Evolutionary conservation across 2,888 invertebrate genomes (phyloP), one percentile per base, ranked within the genome.

Genomic region (Drosophila gaucha): DNA sequence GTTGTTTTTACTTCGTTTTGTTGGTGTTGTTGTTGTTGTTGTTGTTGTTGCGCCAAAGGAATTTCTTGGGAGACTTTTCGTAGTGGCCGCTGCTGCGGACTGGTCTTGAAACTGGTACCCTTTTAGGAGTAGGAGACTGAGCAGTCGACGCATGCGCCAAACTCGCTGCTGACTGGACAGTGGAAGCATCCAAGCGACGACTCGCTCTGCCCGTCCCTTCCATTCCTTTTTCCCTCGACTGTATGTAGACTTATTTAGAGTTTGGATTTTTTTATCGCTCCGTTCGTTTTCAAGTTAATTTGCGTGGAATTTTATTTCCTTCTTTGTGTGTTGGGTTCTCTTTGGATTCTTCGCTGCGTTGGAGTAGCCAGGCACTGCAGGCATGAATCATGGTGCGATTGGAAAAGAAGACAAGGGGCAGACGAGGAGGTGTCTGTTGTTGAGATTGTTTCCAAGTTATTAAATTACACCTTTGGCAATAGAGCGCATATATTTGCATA

Each of bases 71-170:
- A 87, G 76, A 72, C 67, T 82, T 74, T 82, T 67, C 65, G 62
- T 54, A 60, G 80, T 59, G 44, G 77, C 65, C 73, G 63, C 59
- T 70, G 62, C 59, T 70, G 78, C 30, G 60, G 87, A 84, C 87
- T 84, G 85, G 82, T 86, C 85, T 86, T 78, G 78, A 86, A 84
- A 86, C 87, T 80, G 85, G 82, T 86, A 84, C 85, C 87, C 78
- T 86, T 86, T 84, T 67, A 6, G n/a, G 3, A n/a, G 22, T 2
- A 14, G 26, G 26, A 6, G 14, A 10, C 24, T 70, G 86, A 80
- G 84, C 74, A 76, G 68, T 71, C 84, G 64, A 86, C 84, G 84
- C 86, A 80, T 86, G 80, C 84, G 86, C 86, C 84, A 80, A 76
- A 64, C 67, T 71, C 68, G 67, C 86, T 57, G 65, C 62, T 41